Base-by-base conservation (phyloP, 2,888 invertebrate genomes). In the Druceiella hillmani region DNA sequence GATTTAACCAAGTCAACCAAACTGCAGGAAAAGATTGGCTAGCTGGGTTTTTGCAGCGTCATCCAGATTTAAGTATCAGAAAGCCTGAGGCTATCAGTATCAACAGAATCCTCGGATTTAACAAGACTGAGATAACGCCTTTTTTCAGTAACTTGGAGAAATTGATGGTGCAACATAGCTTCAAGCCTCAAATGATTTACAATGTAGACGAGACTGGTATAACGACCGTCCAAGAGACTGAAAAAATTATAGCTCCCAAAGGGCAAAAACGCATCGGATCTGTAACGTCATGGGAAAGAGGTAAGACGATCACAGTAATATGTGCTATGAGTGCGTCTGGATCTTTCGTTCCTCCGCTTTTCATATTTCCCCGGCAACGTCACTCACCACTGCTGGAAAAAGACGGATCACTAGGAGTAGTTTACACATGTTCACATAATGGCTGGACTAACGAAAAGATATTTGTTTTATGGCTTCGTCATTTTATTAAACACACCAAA, bases 41-140 rank as follows among this genome's bases (percentile, higher is more conserved):
- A 28, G 14, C 30, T 45, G 46, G 45, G 11, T 50, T 50, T 45
- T 46, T 48, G 12, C 37, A 48, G 27, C 45, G 46, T 11, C 45
- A 52, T 47, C 46, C 48, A 35, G 28, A 47, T 41, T 15, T 50
- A 26, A 46, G 45, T 41, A 47, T 50, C 34, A 48, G 47, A n/a
- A n/a, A n/a, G n/a, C n/a, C n/a, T n/a, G n/a, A n/a, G n/a, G n/a
- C n/a, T n/a, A n/a, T n/a, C n/a, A n/a, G n/a, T n/a, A n/a, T n/a
- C n/a, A n/a, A n/a, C 22, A 39, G 45, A 35, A 46, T 49, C 20
- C 41, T 43, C 22, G 46, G 45, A 22, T 45, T 46, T 27, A 48
- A 45, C 14, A 40, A 46, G 24, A 27, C 33, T 16, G 43, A 45
- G 28, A 38, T 46, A 14, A 13, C 33, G 24, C 41, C n/a, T n/a